Base-by-base conservation (phyloP, 2,888 invertebrate genomes). In the Dorcus hopei region DNA sequence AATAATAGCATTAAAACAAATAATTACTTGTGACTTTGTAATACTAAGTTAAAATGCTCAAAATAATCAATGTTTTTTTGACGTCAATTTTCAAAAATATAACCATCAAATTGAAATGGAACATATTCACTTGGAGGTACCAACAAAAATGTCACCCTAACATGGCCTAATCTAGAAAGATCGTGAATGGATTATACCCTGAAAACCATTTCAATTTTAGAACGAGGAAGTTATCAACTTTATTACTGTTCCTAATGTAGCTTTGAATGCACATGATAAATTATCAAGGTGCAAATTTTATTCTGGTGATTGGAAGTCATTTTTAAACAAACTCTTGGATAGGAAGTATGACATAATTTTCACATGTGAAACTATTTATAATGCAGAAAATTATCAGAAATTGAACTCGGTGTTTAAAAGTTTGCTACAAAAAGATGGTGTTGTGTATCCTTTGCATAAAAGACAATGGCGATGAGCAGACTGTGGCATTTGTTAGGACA, bases 281-380 rank as follows among this genome's bases (percentile, higher is more conserved):
- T 26, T 51, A 67, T 38, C 63, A 74, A 74, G 72, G 62, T 86
- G 82, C 68, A 80, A 79, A 70, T 88, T 87, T 75, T 88, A 81
- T 71, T 83, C 87, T 56, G 88, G 88, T 4, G 88, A 88, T 73
- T 89, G 89, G 89, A 68, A 71, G 57, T 80, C 80, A 9, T 83
- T 87, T 68, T 58, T 66, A 14, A 70, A 78, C 16, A 64, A 79
- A 45, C 19, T 33, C 4, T 61, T 77, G 49, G 67, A 77, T 54
- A 70, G 72, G 57, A 86, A 85, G 66, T 97, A 88, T 81, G 94
- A 97, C 75, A 72, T 88, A 4, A 95, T 97, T 69, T 80, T 97
- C 11, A 91, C 95, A 6, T 91, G 94, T 11, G 97, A 97, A 80
- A 97, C 97, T 0, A 96, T 97, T 73, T 94, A 94, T 71, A 95